These are phyloP conservation scores for Bergia sp. DNA, from an alignment of 92 coral and sea anemone species.

Conservation along the genomic window DNA sequence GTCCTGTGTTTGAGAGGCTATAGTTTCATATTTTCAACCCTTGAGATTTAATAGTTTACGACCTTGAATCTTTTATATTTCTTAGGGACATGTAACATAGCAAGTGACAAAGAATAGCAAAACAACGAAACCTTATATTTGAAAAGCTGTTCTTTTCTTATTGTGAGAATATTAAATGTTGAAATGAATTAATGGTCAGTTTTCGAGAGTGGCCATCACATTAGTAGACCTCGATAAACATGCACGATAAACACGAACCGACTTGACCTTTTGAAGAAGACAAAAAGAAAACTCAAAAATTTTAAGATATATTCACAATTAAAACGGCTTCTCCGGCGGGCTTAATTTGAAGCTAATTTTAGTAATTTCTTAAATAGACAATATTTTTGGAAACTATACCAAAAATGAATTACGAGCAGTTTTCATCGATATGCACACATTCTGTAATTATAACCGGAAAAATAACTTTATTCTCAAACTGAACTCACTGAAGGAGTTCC, in stretches of 20 bases:
- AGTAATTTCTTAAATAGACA: neutral
- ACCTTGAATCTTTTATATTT: neutral
- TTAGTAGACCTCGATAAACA: neutral
- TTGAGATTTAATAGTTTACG: conserved; percentile 2
- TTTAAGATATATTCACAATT: neutral
- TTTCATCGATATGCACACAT: neutral
- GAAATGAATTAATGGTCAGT: conserved; percentile 17
- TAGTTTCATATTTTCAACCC: conserved; percentile 4
- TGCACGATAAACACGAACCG: neutral
- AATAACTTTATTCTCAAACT: neutral
- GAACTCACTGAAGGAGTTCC: neutral
- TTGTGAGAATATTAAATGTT: conserved; percentile 2
- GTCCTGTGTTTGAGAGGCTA: conserved; percentile 6
- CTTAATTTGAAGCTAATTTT: neutral
- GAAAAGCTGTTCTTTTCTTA: conserved; percentile 15
- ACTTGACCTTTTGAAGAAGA: conserved; percentile 34
- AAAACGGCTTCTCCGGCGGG: neutral
- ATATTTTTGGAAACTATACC: neutral
- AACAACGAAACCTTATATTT: neutral
- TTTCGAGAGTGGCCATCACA: neutral
- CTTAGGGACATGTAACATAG: neutral
- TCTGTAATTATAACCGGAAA: neutral
- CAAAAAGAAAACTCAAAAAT: neutral
- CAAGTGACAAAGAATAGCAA: neutral
- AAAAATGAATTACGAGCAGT: too few relatives aligned